Conservation (phyloP, 1,140 invertebrate genomes). For the Stegodyphus mimosarum region DNA sequence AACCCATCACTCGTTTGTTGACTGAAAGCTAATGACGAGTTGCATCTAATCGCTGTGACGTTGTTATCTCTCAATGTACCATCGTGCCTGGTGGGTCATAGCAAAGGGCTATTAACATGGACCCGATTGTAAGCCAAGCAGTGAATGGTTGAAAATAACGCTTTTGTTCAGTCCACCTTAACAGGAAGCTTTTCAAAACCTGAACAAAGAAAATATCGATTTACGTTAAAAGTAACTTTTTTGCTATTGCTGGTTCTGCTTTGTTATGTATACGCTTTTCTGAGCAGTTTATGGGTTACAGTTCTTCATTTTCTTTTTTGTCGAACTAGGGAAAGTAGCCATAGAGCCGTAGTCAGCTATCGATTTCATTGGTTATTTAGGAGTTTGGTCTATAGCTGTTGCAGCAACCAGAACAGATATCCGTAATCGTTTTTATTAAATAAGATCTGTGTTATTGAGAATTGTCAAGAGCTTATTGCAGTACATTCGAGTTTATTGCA, state of each 20-base stretch:
- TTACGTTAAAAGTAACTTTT: conserved; percentile 11
- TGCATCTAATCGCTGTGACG: conserved; percentile 12
- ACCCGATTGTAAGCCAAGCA: no score
- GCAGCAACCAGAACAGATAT: no score
- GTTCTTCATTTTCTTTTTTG: background rate
- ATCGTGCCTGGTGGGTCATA: no score
- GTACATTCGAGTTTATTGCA: no score
- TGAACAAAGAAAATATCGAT: conserved; percentile 1
- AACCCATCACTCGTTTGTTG: conserved; percentile 4
- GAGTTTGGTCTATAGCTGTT: no score
- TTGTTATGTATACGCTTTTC: background rate
- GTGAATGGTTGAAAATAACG: background rate
- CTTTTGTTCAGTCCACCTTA: conserved; percentile 1
- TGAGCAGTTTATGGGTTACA: conserved; percentile 3
- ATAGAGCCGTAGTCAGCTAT: no score
- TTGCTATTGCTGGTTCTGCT: background rate
- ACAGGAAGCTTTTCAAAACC: conserved; percentile 18
- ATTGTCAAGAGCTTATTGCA: no score
- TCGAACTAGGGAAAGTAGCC: no score
- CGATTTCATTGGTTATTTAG: no score
- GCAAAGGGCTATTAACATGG: no score
- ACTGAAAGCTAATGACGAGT: conserved; percentile 3
- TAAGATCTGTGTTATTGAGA: no score
- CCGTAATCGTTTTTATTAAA: no score
- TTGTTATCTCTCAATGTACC: background rate